Base-by-base conservation (phyloP, 2,888 invertebrate genomes). In the Heliconius ethilla region DNA sequence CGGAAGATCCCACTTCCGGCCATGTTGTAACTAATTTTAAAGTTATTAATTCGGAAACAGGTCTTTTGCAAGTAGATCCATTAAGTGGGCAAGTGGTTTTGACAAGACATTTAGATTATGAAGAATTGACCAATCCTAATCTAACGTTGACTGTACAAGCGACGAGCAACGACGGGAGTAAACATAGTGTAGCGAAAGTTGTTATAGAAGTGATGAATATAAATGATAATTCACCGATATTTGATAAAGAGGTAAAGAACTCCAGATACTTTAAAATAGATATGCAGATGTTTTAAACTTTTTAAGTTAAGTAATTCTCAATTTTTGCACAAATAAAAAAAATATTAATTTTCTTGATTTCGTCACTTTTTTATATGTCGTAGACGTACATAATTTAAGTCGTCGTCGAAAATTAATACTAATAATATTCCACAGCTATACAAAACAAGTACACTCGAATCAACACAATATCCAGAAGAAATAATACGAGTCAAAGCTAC, bases 221-320 rank as follows among this genome's bases (percentile, higher is more conserved):
- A 1, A 98, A 98, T 86, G 98, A 98, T 85, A 97, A 98, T 87
- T 95, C 95, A 79, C 98, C 98, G 0, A 90, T 94, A 70, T 97
- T 97, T 87, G 95, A 95, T 75, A 95, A 96, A 83, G 94, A 95
- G 82, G 96, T 95, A 87, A 88, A 86, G 75, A 18, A 59, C 59
- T 59, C 10, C n/a, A 59, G n/a, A 59, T n/a, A n/a, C 7, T 22
- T 51, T 51, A 51, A 51, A 51, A 51, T 51, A 51, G 3, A 22
- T 51, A 51, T 51, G 2, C 7, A 51, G 18, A 18, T 6, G 18
- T 51, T 51, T 51, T 51, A 2, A 22, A 51, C 22, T 55, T 55
- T 55, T 7, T 22, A 7, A 7, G 22, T 22, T 55, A 22, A 55
- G 18, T 51, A 51, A 51, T 51, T 59, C 22, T 59, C 22, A 59